These are phyloP conservation scores for Tiaroga cobitis DNA, from an alignment of 2,797 vertebrate species.

Conservation along the genomic window DNA sequence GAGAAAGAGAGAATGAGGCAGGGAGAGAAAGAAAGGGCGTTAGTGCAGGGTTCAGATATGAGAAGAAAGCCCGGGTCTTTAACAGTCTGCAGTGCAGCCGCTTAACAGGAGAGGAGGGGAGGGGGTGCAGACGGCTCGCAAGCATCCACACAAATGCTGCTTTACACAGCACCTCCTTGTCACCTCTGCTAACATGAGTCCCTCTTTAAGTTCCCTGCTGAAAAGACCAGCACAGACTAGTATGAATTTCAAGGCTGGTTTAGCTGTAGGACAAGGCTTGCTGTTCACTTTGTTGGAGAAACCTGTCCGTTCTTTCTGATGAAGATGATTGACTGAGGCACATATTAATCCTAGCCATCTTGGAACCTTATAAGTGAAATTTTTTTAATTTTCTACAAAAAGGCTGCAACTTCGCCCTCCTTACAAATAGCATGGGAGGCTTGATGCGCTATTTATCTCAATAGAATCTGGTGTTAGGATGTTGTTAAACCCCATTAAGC, in stretches of 20 bases:
- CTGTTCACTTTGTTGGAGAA: constrained; percentile 11
- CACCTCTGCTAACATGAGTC: constrained; percentile 8
- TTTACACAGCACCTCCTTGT: constrained; percentile 24
- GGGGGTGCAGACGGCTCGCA: neutral
- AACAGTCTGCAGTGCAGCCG: constrained; percentile 42
- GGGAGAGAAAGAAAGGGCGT: constrained; percentile 29
- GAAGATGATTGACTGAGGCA: neutral
- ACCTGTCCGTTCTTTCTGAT: neutral
- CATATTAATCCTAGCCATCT: neutral
- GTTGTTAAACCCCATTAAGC: neutral
- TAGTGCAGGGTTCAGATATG: constrained; percentile 31
- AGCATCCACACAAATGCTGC: constrained; percentile 12
- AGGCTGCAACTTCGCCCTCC: neutral
- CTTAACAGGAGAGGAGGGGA: constrained; percentile 16
- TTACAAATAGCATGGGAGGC: neutral
- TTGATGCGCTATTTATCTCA: neutral
- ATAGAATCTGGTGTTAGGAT: neutral
- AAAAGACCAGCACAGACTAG: neutral
- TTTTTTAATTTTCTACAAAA: neutral
- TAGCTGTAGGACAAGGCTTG: neutral
- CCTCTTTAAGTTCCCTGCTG: neutral
- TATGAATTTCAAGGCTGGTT: neutral
- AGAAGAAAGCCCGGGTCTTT: constrained; percentile 36
- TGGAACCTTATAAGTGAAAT: too few relatives aligned
- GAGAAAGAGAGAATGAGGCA: constrained; percentile 41